Conservation (phyloP, 92 coral and sea anemone genomes). For the Epizoanthus illoricatus region DNA sequence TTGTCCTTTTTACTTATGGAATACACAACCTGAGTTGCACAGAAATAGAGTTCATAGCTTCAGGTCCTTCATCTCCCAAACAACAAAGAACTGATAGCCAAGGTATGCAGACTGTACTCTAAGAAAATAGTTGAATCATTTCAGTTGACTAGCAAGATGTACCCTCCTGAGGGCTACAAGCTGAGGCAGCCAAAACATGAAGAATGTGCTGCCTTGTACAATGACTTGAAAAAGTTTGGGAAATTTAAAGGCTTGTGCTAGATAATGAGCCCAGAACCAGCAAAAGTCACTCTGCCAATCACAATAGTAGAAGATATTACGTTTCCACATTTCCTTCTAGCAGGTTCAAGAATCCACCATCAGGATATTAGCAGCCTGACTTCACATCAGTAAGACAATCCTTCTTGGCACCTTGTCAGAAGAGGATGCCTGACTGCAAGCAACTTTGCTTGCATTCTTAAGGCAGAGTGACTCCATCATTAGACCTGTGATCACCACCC, state of each 20-base stretch:
- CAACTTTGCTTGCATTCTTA: slow-evolving; percentile 28
- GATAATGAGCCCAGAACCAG: slow-evolving; percentile 50
- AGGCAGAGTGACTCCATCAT: slow-evolving; percentile 44
- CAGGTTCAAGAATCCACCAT: slow-evolving; percentile 3
- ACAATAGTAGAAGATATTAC: slow-evolving; percentile 40
- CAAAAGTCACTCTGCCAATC: slow-evolving; percentile 22
- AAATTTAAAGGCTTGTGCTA: slow-evolving; percentile 37
- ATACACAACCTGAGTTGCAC: slow-evolving; percentile 53
- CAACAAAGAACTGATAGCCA: too few relatives aligned
- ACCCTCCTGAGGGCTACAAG: slow-evolving; percentile 18
- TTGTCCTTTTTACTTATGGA: slow-evolving; percentile 47
- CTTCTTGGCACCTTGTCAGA: slow-evolving; percentile 47
- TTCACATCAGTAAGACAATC: slow-evolving; percentile 41
- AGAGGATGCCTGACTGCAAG: slow-evolving; percentile 38
- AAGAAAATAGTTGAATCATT: background rate
- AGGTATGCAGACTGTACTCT: too few relatives aligned
- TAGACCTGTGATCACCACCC: background rate
- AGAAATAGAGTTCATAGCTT: too few relatives aligned
- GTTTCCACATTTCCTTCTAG: background rate
- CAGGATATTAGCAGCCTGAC: slow-evolving; percentile 32
- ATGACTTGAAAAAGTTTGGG: background rate
- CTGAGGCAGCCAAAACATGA: slow-evolving; percentile 24
- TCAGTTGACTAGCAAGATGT: slow-evolving; percentile 16
- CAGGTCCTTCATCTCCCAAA: too few relatives aligned
- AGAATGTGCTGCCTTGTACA: slow-evolving; percentile 9